Conservation (phyloP, 2,888 invertebrate genomes). For the Melanostoma mellinum region DNA sequence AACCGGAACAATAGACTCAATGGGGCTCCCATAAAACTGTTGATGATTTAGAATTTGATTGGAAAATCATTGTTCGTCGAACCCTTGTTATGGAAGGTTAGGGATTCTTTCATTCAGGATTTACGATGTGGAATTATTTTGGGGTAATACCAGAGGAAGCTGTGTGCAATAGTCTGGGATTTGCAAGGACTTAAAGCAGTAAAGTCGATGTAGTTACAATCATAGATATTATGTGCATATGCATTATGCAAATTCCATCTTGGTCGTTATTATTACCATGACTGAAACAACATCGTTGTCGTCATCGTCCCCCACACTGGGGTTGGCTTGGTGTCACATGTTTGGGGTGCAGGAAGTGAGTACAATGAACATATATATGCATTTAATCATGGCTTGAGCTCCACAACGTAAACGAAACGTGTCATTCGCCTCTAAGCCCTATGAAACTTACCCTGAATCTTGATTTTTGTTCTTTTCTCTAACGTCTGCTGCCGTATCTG, state of each 20-base stretch:
- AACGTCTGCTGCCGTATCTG: slow-evolving; percentile 43
- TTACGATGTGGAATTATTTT: slow-evolving; percentile 35
- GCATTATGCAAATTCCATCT: slow-evolving; percentile 68
- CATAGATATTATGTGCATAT: slow-evolving; percentile 28
- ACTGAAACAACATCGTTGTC: slow-evolving; percentile 18
- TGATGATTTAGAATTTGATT: slow-evolving; percentile 30
- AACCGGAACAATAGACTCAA: slow-evolving; percentile 17
- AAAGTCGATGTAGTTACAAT: slow-evolving; percentile 30
- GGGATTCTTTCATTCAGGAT: not conserved
- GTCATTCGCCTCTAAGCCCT: slow-evolving; percentile 71
- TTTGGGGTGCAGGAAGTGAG: slow-evolving; percentile 46
- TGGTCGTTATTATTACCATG: slow-evolving; percentile 28
- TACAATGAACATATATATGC: slow-evolving; percentile 42
- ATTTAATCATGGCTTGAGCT: slow-evolving; percentile 48
- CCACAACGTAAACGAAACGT: slow-evolving; percentile 55
- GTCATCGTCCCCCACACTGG: slow-evolving; percentile 18
- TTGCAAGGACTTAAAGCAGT: slow-evolving; percentile 44
- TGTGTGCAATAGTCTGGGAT: slow-evolving; percentile 1
- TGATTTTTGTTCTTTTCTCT: slow-evolving; percentile 17
- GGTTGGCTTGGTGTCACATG: slow-evolving; percentile 15
- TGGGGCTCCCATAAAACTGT: not conserved
- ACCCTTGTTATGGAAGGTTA: not conserved
- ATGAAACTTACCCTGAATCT: slow-evolving; percentile 50
- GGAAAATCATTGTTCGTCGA: slow-evolving; percentile 13
- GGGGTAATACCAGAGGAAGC: slow-evolving; percentile 22